Evolutionary conservation across 2,797 vertebrate species (phyloP).

Genomic region (Miichthys miiuy): DNA sequence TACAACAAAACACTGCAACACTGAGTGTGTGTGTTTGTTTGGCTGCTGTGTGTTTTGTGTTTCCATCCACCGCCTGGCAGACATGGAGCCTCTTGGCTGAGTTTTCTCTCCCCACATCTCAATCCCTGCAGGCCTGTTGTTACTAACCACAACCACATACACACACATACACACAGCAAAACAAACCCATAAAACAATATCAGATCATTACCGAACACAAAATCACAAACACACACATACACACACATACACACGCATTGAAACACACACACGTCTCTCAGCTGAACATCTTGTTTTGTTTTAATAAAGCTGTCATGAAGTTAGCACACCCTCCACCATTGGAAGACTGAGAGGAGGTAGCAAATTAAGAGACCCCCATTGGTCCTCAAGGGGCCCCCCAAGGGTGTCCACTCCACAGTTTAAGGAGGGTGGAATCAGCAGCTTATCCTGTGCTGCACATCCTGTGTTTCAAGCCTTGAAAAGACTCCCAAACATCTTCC

Average conservation of each 20-base stretch:
- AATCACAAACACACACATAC: background rate
- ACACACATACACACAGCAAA: constrained; percentile 37
- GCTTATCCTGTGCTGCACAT: background rate
- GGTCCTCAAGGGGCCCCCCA: background rate
- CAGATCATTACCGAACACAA: constrained; percentile 40
- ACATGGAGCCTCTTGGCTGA: constrained; percentile 50
- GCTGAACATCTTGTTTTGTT: constrained; percentile 38
- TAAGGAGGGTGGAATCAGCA: background rate
- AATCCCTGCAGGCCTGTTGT: constrained; percentile 53
- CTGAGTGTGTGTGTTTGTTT: constrained; percentile 25
- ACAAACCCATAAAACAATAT: constrained; percentile 57
- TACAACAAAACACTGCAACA: constrained; percentile 25
- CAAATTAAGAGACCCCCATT: background rate
- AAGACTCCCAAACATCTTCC: background rate
- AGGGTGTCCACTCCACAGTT: constrained; percentile 12
- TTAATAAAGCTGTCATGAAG: constrained; percentile 48
- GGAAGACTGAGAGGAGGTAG: background rate
- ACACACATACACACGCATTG: background rate
- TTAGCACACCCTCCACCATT: background rate
- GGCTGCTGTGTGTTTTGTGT: constrained; percentile 33
- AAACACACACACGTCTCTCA: background rate
- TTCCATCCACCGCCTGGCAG: constrained; percentile 39
- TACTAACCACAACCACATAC: constrained; percentile 36
- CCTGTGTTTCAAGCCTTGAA: background rate
- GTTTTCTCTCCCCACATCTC: constrained; percentile 41